Percentiles rank a stretch among this genome's conserved stretches.
These are phyloP conservation scores for Bubo blakistoni DNA, from an alignment of 2,113 vertebrate genomes.

Conservation along the genomic window DNA sequence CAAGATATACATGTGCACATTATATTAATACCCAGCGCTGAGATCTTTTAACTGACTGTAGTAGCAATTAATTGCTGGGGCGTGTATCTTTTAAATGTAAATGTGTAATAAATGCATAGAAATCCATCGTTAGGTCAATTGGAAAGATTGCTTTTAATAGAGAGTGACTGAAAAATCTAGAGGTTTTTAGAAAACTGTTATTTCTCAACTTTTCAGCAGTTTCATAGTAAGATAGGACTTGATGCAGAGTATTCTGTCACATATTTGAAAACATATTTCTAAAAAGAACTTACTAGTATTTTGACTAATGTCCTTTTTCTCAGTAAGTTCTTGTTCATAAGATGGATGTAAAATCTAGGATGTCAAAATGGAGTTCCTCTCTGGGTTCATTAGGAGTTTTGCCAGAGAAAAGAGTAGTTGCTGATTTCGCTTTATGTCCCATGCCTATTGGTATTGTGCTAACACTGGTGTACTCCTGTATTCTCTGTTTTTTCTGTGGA, in stretches of 20 bases:
- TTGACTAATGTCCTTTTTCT: background rate
- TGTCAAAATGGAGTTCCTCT: background rate
- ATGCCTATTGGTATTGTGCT: background rate
- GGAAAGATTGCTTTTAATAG: background rate
- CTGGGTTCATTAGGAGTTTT: background rate
- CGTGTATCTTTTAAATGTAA: background rate
- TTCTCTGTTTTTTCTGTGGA: background rate
- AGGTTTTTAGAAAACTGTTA: background rate
- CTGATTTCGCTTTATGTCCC: background rate
- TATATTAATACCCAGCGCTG: background rate
- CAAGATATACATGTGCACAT: background rate
- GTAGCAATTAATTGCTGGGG: background rate
- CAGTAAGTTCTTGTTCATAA: background rate
- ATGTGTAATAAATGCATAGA: background rate
- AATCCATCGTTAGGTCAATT: background rate
- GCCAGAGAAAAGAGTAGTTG: background rate
- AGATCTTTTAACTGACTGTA: background rate
- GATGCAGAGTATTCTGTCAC: background rate
- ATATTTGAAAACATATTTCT: background rate
- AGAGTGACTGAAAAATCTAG: background rate
- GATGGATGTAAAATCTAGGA: background rate
- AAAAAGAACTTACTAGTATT: background rate
- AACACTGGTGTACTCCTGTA: accelerated
- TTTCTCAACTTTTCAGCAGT: background rate
- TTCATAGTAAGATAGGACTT: background rate